Evolutionary conservation across 2,113 vertebrate species (phyloP).

Genomic region (Paraplagusia blochii): DNA sequence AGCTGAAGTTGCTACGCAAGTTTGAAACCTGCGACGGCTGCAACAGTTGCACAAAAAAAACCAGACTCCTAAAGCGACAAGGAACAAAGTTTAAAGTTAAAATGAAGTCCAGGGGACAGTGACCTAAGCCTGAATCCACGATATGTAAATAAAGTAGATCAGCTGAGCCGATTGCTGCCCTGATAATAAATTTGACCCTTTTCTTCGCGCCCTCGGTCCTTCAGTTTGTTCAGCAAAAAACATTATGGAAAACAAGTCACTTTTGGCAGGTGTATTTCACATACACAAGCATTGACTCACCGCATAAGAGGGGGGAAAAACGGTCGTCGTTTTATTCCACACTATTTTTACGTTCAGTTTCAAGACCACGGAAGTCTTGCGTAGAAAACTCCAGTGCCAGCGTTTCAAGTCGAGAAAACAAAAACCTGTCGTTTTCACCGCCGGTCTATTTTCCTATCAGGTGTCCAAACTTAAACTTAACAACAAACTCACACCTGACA

Average conservation of each 20-base stretch:
- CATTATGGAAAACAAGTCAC: background rate
- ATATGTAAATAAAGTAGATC: constrained; percentile 29
- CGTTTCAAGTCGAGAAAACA: constrained; percentile 29
- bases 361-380: constrained; percentile 69
- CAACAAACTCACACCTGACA: background rate
- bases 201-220: constrained; percentile 19
- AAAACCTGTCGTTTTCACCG: background rate
- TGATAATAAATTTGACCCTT: constrained; percentile 1
- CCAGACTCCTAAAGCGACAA: background rate
- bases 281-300: constrained; percentile 54
- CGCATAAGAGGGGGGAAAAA: constrained; percentile 65
- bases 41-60: background rate
- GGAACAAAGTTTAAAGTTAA: background rate
- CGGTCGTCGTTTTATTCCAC: constrained; percentile 18
- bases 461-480: constrained; percentile 9
- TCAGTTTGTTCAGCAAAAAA: constrained; percentile 15
- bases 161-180: constrained; percentile 21
- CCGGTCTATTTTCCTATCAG: constrained; percentile 23
- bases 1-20: background rate
- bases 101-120: background rate
- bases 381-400: constrained; percentile 6
- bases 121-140: background rate
- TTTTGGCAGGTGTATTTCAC: background rate
- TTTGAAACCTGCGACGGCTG: background rate
- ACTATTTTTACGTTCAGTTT: constrained; percentile 29